Conservation (phyloP, 1,140 invertebrate genomes). For the Zaprionus taronus region DNA sequence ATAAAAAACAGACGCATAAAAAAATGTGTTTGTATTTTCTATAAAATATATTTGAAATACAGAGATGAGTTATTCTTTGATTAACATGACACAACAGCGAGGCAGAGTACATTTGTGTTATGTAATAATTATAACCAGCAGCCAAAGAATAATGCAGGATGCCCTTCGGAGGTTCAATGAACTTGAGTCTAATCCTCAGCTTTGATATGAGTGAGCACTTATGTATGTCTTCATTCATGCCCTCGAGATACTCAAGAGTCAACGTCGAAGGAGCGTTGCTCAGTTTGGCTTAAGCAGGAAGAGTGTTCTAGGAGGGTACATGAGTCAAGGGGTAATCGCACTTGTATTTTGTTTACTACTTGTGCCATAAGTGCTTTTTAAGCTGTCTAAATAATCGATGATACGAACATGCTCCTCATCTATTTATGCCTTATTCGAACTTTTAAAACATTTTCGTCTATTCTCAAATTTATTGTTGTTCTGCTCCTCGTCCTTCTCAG, state of each 20-base stretch:
- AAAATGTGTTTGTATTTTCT: not conserved
- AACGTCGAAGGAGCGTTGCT: not conserved
- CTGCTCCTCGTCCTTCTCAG: not conserved
- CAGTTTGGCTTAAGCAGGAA: not conserved
- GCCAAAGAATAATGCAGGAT: not conserved
- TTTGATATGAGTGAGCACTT: constrained; percentile 2
- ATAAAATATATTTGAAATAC: not conserved
- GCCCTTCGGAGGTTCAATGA: not conserved
- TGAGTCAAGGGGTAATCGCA: constrained; percentile 15
- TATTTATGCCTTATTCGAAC: constrained; percentile 21
- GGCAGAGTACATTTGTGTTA: not conserved
- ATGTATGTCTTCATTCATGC: not conserved
- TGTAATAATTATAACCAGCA: not conserved
- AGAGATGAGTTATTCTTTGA: not conserved
- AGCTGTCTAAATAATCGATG: constrained; percentile 54
- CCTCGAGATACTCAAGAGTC: constrained; percentile 18
- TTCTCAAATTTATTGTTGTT: constrained; percentile 38
- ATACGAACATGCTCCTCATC: constrained; percentile 8
- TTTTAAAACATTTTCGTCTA: constrained; percentile 33
- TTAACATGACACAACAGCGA: not conserved
- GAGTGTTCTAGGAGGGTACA: not conserved
- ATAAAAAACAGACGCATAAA: not conserved
- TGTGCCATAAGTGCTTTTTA: constrained; percentile 42
- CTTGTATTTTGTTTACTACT: constrained; percentile 45
- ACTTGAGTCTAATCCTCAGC: not conserved